Evolutionary conservation across 2,888 invertebrate genomes (phyloP).

Genomic region (Sthenelais limicola): DNA sequence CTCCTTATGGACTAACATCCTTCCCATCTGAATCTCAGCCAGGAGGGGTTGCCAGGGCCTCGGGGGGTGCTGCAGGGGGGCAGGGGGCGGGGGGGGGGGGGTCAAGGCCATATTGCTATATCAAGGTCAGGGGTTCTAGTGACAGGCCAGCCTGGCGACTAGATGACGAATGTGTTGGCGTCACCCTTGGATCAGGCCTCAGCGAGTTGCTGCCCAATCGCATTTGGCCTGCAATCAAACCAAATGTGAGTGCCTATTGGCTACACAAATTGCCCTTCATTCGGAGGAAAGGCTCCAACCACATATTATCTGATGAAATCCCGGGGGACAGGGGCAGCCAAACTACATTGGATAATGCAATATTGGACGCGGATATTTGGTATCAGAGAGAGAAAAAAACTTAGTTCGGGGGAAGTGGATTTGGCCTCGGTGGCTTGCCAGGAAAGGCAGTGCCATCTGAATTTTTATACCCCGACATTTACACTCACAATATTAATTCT

Average conservation of each 20-base stretch:
- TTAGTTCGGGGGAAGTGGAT: too few relatives aligned
- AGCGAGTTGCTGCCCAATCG: constrained; percentile 8
- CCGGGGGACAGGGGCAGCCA: neutral
- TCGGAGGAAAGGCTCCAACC: neutral
- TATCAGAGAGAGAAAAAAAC: too few relatives aligned
- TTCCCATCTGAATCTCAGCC: constrained; percentile 8
- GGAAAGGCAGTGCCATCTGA: too few relatives aligned
- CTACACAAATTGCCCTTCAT: constrained; percentile 26
- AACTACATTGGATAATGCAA: constrained; percentile 39
- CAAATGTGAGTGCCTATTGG: constrained; percentile 37
- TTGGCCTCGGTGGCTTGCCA: too few relatives aligned
- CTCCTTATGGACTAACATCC: constrained; percentile 4
- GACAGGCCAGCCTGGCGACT: too few relatives aligned
- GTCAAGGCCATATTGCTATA: neutral
- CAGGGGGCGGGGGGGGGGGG: neutral
- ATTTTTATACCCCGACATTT: too few relatives aligned
- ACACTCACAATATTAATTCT: constrained; percentile 21
- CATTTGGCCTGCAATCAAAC: constrained; percentile 26
- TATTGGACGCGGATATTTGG: constrained; percentile 15
- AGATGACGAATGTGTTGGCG: neutral
- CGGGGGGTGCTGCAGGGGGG: neutral
- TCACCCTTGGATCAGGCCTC: neutral
- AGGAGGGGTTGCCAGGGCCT: neutral
- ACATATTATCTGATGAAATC: constrained; percentile 11
- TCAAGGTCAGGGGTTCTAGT: constrained; percentile 7